Evolutionary conservation across 2,113 vertebrate species (phyloP).

Genomic region (Festucalex cinctus): DNA sequence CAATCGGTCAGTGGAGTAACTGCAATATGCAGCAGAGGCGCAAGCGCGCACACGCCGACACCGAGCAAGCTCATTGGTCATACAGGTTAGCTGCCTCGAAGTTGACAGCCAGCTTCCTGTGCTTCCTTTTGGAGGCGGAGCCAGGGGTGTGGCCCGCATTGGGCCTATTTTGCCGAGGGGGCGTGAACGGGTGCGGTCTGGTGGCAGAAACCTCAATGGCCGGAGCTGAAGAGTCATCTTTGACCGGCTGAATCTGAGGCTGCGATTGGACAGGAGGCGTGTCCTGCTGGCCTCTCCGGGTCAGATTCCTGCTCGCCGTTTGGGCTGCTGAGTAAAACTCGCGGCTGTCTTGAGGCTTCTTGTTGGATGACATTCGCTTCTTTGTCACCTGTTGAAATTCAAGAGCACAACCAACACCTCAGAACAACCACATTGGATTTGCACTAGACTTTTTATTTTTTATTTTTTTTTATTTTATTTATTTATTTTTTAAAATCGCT

Average conservation of each 20-base stretch:
- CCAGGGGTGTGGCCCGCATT: conserved; percentile 68
- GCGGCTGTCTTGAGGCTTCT: conserved; percentile 80
- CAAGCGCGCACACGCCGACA: not conserved
- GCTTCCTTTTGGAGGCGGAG: conserved; percentile 84
- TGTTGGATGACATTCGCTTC: conserved; percentile 86
- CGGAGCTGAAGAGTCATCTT: conserved; percentile 36
- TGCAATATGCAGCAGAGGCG: conserved; percentile 1
- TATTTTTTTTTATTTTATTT: too few relatives aligned
- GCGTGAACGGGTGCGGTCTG: conserved; percentile 50
- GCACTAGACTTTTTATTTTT: too few relatives aligned
- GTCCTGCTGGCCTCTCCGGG: conserved; percentile 34
- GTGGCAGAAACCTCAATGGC: not conserved
- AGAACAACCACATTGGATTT: too few relatives aligned
- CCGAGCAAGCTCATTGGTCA: conserved; percentile 68
- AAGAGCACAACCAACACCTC: not conserved
- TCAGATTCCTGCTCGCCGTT: conserved; percentile 50
- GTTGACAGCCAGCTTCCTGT: conserved; percentile 93
- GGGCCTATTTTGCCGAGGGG: conserved; percentile 61
- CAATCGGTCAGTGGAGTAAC: not conserved
- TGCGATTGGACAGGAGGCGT: conserved; percentile 33
- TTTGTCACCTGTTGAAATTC: conserved; percentile 87
- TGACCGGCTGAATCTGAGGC: conserved; percentile 47
- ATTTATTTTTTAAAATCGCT: too few relatives aligned
- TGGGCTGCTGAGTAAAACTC: conserved; percentile 76
- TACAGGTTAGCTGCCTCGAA: conserved; percentile 87